Conservation (phyloP, 2,797 vertebrate genomes). For the Poecilia picta region DNA sequence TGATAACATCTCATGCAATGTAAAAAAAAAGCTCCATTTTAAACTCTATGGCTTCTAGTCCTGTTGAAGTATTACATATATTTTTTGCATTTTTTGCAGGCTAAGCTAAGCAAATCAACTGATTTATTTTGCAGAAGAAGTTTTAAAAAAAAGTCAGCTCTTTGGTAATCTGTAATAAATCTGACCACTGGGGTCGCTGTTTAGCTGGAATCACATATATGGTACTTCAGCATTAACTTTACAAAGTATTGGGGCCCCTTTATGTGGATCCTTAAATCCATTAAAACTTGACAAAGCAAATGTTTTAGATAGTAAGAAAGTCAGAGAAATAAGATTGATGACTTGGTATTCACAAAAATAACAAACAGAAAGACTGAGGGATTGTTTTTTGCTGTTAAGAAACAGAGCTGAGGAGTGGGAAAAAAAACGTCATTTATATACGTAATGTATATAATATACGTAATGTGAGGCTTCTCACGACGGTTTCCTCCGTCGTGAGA, state of each 20-base stretch:
- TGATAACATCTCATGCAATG: neutral
- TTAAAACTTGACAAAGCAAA: neutral
- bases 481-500: neutral
- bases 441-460: no score
- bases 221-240: neutral
- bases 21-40: neutral
- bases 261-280: neutral
- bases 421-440: no score
- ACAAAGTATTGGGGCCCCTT: neutral
- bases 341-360: constrained; percentile 5
- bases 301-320: neutral
- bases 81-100: neutral
- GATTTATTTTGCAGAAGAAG: neutral
- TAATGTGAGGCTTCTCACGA: neutral
- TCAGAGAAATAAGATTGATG: neutral
- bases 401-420: neutral
- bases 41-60: neutral
- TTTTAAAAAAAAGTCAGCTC: neutral
- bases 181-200: neutral
- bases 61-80: neutral
- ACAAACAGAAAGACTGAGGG: neutral
- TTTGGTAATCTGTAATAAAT: neutral
- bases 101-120: neutral
- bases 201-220: neutral
- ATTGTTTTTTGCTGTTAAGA: neutral